phyloP scores from a whole-genome alignment of 2,888 invertebrate genomes.

The Andrena trimmerana region DNA sequence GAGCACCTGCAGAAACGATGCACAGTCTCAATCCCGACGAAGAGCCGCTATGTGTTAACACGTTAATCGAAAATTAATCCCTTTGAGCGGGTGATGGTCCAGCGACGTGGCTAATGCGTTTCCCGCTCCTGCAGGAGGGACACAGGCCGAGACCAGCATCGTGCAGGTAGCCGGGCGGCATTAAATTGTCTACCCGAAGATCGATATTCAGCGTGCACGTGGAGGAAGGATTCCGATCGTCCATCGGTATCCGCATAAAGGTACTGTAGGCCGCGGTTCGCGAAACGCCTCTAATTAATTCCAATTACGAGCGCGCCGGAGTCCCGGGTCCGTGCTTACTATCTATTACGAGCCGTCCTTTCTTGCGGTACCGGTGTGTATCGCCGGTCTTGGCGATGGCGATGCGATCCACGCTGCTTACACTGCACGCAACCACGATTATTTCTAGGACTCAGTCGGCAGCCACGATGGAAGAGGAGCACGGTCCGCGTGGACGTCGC shows the following conservation, averaged over 20 bases:
- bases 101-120: constrained; percentile 5
- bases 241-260: constrained; percentile 38
- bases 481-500: constrained; percentile 6
- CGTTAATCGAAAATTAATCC: constrained; percentile 24
- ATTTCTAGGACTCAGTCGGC: constrained; percentile 29
- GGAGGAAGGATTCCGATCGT: constrained; percentile 37
- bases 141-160: constrained; percentile 29
- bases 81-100: background rate
- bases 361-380: constrained; percentile 6
- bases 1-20: background rate
- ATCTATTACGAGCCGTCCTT: constrained; percentile 56
- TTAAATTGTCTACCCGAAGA: constrained; percentile 50
- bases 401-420: constrained; percentile 15
- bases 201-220: constrained; percentile 44
- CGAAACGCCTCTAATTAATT: constrained; percentile 68
- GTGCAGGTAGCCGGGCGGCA: constrained; percentile 31
- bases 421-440: constrained; percentile 42
- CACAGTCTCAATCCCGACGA: background rate
- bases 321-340: constrained; percentile 39
- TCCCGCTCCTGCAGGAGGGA: constrained; percentile 13
- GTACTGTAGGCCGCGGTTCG: constrained; percentile 44
- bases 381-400: constrained; percentile 15
- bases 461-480: background rate
- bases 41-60: background rate
- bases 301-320: constrained; percentile 62